Evolutionary conservation across 2,888 invertebrate species (phyloP).

Genomic region (Agrypnus murinus): DNA sequence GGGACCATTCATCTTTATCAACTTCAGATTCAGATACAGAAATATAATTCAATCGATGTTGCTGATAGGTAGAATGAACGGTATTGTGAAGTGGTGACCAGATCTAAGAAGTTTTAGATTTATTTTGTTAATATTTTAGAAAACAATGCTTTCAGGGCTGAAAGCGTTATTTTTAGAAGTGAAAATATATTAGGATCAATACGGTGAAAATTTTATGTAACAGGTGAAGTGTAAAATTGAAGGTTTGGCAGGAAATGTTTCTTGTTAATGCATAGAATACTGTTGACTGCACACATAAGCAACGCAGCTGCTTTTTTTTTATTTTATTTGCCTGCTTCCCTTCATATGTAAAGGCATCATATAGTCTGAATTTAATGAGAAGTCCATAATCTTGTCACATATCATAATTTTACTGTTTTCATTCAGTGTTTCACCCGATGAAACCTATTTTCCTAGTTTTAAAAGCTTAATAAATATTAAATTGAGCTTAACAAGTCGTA

Average conservation of each 20-base stretch:
- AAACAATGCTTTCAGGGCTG: not conserved
- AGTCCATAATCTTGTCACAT: no score
- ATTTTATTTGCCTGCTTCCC: conserved; percentile 5
- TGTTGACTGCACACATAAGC: no score
- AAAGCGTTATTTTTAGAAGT: conserved; percentile 3
- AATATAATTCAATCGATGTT: conserved; percentile 26
- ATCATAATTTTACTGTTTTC: no score
- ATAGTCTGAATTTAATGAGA: not conserved
- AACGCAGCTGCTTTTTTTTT: conserved; percentile 2
- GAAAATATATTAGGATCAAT: conserved; percentile 12
- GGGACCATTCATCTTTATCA: conserved; percentile 25
- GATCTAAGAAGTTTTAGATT: not conserved
- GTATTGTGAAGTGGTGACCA: conserved; percentile 9
- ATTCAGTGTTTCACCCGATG: no score
- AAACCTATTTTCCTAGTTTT: no score
- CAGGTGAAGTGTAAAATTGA: conserved; percentile 27
- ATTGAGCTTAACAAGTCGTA: conserved; percentile 5
- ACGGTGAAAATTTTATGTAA: conserved; percentile 23
- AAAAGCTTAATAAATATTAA: not conserved
- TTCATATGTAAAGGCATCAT: conserved; percentile 8
- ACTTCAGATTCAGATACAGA: conserved; percentile 26
- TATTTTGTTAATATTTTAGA: conserved; percentile 5
- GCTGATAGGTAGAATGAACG: conserved; percentile 16
- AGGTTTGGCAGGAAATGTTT: conserved; percentile 26
- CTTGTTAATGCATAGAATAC: conserved; percentile 23